Evolutionary conservation across 2,888 invertebrate genomes (phyloP).

Genomic region (Leptopilina myrica): DNA sequence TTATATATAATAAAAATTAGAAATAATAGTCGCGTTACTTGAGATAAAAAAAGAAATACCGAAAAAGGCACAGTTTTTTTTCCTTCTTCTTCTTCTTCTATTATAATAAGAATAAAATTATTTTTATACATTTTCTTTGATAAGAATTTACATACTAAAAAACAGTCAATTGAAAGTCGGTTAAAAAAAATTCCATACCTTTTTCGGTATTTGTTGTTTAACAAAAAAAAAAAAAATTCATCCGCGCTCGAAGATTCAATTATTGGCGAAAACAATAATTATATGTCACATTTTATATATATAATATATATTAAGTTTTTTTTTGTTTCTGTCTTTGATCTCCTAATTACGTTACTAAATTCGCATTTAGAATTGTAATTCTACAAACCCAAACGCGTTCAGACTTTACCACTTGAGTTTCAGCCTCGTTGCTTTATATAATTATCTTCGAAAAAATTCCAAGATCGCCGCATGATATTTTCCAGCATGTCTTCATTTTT

Average conservation of each 20-base stretch:
- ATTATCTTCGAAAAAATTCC: not conserved
- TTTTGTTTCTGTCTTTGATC: constrained; percentile 17
- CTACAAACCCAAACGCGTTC: constrained; percentile 39
- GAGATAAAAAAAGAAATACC: not conserved
- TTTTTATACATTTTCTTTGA: not conserved
- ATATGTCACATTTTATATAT: too few species aligned
- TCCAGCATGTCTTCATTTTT: not conserved
- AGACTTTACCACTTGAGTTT: constrained; percentile 37
- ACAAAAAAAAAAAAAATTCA: too few species aligned
- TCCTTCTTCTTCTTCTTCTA: not conserved
- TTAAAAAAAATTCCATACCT: constrained; percentile 16
- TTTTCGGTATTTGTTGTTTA: constrained; percentile 3
- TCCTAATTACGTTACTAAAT: constrained; percentile 14
- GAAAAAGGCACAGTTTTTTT: constrained; percentile 31
- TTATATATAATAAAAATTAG: not conserved
- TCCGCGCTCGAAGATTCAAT: not conserved
- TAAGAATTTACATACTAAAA: not conserved
- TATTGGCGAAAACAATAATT: not conserved
- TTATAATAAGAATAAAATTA: not conserved
- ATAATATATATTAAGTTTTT: not conserved
- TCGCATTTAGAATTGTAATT: constrained; percentile 33
- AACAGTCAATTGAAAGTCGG: not conserved
- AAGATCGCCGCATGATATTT: not conserved
- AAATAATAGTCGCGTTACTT: constrained; percentile 18
- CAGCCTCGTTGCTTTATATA: constrained; percentile 17